Conservation (phyloP, 2,797 vertebrate genomes). For the Parambassis ranga region DNA sequence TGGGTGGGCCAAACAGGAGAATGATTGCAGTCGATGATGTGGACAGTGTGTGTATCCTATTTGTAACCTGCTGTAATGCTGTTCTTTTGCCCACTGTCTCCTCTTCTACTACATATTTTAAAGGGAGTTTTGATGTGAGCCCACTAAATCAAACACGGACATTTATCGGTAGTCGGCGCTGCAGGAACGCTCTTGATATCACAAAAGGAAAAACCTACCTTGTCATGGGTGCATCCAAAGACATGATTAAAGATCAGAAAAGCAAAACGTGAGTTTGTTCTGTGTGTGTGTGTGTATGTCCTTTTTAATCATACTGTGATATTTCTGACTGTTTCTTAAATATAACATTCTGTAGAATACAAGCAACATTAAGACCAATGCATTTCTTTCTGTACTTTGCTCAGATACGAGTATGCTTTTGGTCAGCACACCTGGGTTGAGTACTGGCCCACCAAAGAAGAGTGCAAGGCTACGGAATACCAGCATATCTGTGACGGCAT, state of each 20-base stretch:
- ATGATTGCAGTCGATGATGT: too few species aligned
- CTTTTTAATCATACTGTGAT: not conserved
- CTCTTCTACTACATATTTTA: not conserved
- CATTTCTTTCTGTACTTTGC: not conserved
- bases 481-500: not conserved
- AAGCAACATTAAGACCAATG: not conserved
- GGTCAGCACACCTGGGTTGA: conserved; percentile 59
- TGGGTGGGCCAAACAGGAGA: too few species aligned
- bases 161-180: conserved; percentile 58
- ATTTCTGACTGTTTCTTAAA: not conserved
- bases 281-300: not conserved
- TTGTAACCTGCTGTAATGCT: too few species aligned
- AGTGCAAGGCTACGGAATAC: conserved; percentile 23
- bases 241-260: conserved; percentile 9
- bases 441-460: conserved; percentile 43
- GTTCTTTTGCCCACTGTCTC: not conserved
- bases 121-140: conserved; percentile 50
- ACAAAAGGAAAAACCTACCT: conserved; percentile 49
- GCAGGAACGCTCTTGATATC: conserved; percentile 50
- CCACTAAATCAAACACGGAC: conserved; percentile 23
- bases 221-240: conserved; percentile 64
- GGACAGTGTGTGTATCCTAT: too few species aligned
- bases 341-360: too few species aligned
- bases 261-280: conserved; percentile 3
- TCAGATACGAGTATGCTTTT: conserved; percentile 47